These are phyloP conservation scores for Anorthoa munda DNA, from an alignment of 2,888 invertebrate species.

Conservation along the genomic window DNA sequence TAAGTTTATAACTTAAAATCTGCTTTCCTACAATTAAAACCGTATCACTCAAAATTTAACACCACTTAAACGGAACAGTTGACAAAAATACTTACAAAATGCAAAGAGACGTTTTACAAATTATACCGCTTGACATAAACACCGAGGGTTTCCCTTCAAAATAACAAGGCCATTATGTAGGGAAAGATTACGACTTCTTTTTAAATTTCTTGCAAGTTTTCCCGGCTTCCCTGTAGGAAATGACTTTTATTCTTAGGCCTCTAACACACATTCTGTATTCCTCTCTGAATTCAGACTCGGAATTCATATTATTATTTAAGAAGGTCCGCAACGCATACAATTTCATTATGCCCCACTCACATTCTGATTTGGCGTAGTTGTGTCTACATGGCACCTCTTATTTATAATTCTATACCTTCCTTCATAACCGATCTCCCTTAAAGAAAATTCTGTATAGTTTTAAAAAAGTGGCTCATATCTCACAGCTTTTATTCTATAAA, in stretches of 20 bases:
- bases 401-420: too few species aligned
- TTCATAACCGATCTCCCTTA: too few species aligned
- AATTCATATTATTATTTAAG: too few species aligned
- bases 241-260: neutral
- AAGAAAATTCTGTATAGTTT: too few species aligned
- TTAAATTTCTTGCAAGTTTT: conserved; percentile 18
- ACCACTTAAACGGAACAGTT: conserved; percentile 18
- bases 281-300: too few species aligned
- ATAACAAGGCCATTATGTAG: conserved; percentile 43
- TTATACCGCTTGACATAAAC: conserved; percentile 44
- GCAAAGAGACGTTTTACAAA: conserved; percentile 28
- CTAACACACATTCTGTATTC: too few species aligned
- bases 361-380: too few species aligned
- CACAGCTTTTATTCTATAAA: too few species aligned
- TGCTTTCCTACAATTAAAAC: neutral
- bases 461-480: too few species aligned
- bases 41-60: conserved; percentile 5
- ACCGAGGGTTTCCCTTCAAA: conserved; percentile 22
- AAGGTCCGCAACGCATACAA: too few species aligned
- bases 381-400: too few species aligned
- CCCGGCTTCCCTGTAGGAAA: conserved; percentile 14
- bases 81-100: conserved; percentile 10
- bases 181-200: conserved; percentile 40
- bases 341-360: too few species aligned
- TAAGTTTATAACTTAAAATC: conserved; percentile 5